Evolutionary conservation across 2,888 invertebrate species (phyloP).

Genomic region (Lasioglossum malachurum): DNA sequence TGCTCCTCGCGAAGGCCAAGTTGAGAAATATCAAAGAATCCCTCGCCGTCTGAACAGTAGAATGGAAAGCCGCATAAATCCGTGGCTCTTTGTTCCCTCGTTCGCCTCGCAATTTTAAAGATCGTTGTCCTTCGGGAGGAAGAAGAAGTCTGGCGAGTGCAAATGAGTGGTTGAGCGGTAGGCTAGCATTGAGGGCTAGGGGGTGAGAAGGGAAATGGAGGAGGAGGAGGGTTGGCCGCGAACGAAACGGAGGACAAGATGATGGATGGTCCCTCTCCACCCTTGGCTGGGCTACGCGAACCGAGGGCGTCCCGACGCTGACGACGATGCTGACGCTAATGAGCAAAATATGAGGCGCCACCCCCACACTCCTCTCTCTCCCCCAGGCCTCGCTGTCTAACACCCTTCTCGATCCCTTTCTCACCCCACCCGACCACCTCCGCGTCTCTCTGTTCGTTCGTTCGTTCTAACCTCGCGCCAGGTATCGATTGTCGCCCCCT

Average conservation of each 20-base stretch:
- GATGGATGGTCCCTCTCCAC: constrained; percentile 81
- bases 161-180: constrained; percentile 56
- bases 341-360: constrained; percentile 85
- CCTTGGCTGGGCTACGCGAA: constrained; percentile 75
- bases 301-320: constrained; percentile 82
- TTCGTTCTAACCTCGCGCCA: constrained; percentile 60
- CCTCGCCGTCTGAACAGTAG: not conserved
- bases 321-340: constrained; percentile 84
- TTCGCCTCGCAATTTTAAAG: constrained; percentile 38
- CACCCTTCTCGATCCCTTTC: constrained; percentile 51
- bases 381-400: constrained; percentile 41
- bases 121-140: constrained; percentile 22
- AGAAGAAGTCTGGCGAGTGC: constrained; percentile 36
- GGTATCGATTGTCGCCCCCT: constrained; percentile 80
- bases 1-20: not conserved
- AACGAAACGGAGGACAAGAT: constrained; percentile 82
- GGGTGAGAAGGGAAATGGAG: constrained; percentile 43
- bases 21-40: not conserved
- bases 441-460: constrained; percentile 34
- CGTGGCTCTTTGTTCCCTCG: not conserved
- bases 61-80: not conserved
- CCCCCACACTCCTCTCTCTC: constrained; percentile 49
- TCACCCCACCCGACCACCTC: constrained; percentile 24
- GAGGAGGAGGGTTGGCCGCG: constrained; percentile 64
- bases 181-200: constrained; percentile 32